Base-by-base conservation (phyloP, 2,113 vertebrate genomes). In the Cryptomyrus ogoouensis region DNA sequence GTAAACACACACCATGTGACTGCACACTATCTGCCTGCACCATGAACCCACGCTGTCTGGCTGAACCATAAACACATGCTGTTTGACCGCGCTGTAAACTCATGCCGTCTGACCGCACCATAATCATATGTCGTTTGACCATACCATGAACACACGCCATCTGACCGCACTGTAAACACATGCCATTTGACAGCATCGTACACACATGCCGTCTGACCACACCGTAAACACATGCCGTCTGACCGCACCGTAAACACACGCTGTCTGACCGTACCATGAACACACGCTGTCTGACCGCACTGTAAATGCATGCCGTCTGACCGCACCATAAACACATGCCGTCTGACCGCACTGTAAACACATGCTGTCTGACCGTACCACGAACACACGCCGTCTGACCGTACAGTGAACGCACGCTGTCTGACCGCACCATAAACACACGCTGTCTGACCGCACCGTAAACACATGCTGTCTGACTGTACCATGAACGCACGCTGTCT, bases 271-370 rank as follows among this genome's bases (percentile, higher is more conserved):
- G 1, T 15, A 39, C 1, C 8, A 1, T 49, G 0, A 49, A 49
- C 9, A 3, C 1, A 10, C 9, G 0, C 31, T 0, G 1, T 58
- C 19, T 24, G 7, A n/a, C 0, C 58, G 0, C 0, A n/a, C 56
- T 6, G 2, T 9, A 1, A 62, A n/a, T 7, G 3, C 56, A 62
- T 1, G 56, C 6, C 0, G 1, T 58, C 7, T 58, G 21, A 58
- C 56, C 21, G 21, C 56, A 58, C 58, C 2, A 2, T n/a, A n/a
- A 74, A 74, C 27, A 74, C 17, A 53, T 1, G 52, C 52, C 0
- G 17, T 53, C 56, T 62, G 24, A n/a, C 58, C 5, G 19, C 0
- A 58, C 21, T 0, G 1, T 58, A 0, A 58, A 58, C 6, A 3
- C 5, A 56, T 0, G 1, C 56, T 7, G 21, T 8, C 19, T n/a